Percentiles rank a stretch among this genome's conserved stretches.
Conservation (phyloP, 2,888 invertebrate genomes). For the Nomada ferruginata region DNA sequence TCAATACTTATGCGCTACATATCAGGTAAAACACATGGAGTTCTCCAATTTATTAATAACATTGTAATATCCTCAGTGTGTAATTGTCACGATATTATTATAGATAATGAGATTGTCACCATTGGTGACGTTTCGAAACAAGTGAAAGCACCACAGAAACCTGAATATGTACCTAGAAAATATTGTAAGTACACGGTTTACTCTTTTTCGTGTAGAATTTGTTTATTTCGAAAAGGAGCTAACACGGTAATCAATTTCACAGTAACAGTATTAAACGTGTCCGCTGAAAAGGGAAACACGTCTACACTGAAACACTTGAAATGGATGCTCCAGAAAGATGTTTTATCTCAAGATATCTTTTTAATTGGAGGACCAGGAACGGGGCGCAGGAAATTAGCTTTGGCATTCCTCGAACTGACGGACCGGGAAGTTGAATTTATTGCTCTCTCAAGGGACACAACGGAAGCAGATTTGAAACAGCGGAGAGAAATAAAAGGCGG, state of each 20-base stretch:
- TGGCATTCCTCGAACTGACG: slow-evolving; percentile 95
- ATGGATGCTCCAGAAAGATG: slow-evolving; percentile 99
- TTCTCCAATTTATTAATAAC: background rate
- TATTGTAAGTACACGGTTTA: slow-evolving; percentile 87
- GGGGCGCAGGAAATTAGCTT: slow-evolving; percentile 91
- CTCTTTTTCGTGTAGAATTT: slow-evolving; percentile 15
- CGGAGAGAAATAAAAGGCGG: slow-evolving; percentile 95
- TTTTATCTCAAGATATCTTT: slow-evolving; percentile 97
- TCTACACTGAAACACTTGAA: slow-evolving; percentile 90
- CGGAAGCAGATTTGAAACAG: slow-evolving; percentile 98
- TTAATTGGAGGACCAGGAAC: slow-evolving; percentile 96
- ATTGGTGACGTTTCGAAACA: slow-evolving; percentile 91
- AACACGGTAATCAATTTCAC: slow-evolving; percentile 23
- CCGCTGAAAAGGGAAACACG: slow-evolving; percentile 87
- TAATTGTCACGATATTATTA: slow-evolving; percentile 24
- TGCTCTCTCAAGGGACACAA: slow-evolving; percentile 96
- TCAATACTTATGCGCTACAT: slow-evolving; percentile 68
- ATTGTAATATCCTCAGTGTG: background rate
- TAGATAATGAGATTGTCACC: slow-evolving; percentile 85
- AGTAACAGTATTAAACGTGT: slow-evolving; percentile 74
- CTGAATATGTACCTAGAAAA: slow-evolving; percentile 93
- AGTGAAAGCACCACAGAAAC: slow-evolving; percentile 87
- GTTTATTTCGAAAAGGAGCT: background rate
- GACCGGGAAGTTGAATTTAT: slow-evolving; percentile 97
- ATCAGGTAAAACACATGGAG: slow-evolving; percentile 71